Percentiles rank a stretch among this genome's conserved stretches.
These are phyloP conservation scores for Borostomias antarcticus DNA, from an alignment of 2,797 vertebrate genomes.

Conservation along the genomic window DNA sequence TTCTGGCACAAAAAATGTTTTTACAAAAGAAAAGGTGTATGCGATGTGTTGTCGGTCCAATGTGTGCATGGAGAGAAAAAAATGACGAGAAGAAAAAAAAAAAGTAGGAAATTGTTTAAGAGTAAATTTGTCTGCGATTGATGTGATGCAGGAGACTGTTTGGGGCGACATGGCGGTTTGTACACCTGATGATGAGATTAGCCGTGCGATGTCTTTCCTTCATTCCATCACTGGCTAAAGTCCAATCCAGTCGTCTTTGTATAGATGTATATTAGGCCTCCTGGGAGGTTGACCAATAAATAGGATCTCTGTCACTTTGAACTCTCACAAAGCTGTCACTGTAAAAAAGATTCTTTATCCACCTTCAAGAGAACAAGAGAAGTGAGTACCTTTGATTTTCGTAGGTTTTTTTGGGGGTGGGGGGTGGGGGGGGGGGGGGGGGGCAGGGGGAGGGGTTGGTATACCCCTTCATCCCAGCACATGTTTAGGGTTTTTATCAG, in stretches of 20 bases:
- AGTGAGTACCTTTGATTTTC: slow-evolving; percentile 75
- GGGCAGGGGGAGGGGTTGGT: too few relatives aligned
- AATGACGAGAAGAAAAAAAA: slow-evolving; percentile 50
- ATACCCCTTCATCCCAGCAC: slow-evolving; percentile 72
- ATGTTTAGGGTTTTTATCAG: slow-evolving; percentile 83
- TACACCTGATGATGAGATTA: slow-evolving; percentile 70
- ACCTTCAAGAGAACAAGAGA: slow-evolving; percentile 75
- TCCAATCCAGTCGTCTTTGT: slow-evolving; percentile 76
- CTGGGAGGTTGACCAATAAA: slow-evolving; percentile 81
- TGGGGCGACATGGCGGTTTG: slow-evolving; percentile 74
- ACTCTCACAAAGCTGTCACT: slow-evolving; percentile 79
- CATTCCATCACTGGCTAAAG: slow-evolving; percentile 67
- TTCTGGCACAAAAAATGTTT: slow-evolving; percentile 69
- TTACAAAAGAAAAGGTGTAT: slow-evolving; percentile 71
- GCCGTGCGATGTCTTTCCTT: slow-evolving; percentile 80
- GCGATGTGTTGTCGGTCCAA: slow-evolving; percentile 79
- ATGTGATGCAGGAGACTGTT: slow-evolving; percentile 66
- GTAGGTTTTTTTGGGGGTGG: slow-evolving; percentile 67
- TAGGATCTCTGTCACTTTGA: slow-evolving; percentile 82
- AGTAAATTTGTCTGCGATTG: slow-evolving; percentile 77
- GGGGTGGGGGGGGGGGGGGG: too few relatives aligned
- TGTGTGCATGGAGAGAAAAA: slow-evolving; percentile 85
- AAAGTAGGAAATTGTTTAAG: slow-evolving; percentile 65
- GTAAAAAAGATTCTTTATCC: slow-evolving; percentile 59
- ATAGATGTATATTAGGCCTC: slow-evolving; percentile 84